These are phyloP conservation scores for Uria lomvia DNA, from an alignment of 2,113 vertebrate species.

Conservation along the genomic window DNA sequence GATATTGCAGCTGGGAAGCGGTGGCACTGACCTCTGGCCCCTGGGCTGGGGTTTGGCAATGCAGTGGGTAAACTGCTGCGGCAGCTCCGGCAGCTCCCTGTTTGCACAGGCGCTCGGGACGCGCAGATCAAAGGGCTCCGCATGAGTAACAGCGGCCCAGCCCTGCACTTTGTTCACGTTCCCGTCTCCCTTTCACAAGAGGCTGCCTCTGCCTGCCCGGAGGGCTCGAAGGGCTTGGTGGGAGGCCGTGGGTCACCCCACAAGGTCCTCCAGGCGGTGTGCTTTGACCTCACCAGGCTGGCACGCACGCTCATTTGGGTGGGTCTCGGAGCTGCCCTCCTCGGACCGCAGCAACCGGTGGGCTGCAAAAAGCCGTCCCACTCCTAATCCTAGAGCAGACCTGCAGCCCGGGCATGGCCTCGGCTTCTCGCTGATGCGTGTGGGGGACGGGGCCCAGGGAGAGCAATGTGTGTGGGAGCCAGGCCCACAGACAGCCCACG, in stretches of 20 bases:
- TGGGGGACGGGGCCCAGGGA: neutral
- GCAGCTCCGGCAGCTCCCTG: slow-evolving; percentile 58
- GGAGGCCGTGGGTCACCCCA: neutral
- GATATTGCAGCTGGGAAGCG: neutral
- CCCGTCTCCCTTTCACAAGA: slow-evolving; percentile 41
- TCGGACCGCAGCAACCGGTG: rapidly evolving
- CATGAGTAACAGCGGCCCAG: slow-evolving; percentile 33
- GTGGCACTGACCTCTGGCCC: slow-evolving; percentile 41
- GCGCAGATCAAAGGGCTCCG: slow-evolving; percentile 57
- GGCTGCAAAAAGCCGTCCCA: neutral
- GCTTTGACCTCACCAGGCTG: neutral
- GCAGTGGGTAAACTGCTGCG: neutral
- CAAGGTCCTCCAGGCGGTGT: neutral
- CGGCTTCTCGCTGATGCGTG: neutral
- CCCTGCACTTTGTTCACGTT: slow-evolving; percentile 23
- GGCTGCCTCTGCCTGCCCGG: slow-evolving; percentile 39
- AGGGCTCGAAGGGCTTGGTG: neutral
- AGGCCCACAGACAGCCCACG: neutral
- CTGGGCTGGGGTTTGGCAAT: neutral
- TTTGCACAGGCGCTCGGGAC: slow-evolving; percentile 35
- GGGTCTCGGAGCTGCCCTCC: neutral
- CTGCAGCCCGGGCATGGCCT: neutral
- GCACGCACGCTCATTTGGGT: neutral
- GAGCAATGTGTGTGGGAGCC: neutral
- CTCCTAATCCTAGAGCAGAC: neutral